These are phyloP conservation scores for Apamea sordens DNA, from an alignment of 2,888 invertebrate species.

Conservation along the genomic window DNA sequence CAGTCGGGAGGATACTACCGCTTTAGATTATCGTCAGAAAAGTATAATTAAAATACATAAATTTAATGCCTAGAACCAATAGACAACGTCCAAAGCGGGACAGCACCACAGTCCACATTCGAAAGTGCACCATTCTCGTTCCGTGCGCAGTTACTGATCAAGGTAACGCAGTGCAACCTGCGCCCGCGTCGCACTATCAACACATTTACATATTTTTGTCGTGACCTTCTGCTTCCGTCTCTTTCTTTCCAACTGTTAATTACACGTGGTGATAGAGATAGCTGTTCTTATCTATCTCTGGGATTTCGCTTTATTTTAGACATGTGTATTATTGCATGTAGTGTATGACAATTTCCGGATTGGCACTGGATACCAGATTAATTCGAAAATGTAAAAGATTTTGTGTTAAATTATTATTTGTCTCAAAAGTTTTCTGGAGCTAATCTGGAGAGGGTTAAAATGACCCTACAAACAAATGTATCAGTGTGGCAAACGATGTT, in stretches of 20 bases:
- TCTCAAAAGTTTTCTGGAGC: background rate
- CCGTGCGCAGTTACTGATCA: conserved; percentile 56
- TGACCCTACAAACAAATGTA: background rate
- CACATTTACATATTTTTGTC: conserved; percentile 49
- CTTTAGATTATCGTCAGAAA: background rate
- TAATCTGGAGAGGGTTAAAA: background rate
- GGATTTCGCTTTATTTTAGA: conserved; percentile 19
- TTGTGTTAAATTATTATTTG: background rate
- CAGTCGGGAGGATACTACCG: background rate
- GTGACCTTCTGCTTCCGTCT: conserved; percentile 45
- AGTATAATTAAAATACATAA: background rate
- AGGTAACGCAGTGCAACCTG: conserved; percentile 72
- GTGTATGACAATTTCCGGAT: conserved; percentile 25
- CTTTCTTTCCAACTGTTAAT: conserved; percentile 17
- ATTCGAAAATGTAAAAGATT: background rate
- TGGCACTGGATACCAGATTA: background rate
- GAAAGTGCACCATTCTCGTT: conserved; percentile 65
- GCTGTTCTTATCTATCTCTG: conserved; percentile 2
- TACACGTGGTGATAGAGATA: conserved; percentile 20
- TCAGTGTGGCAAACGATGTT: background rate
- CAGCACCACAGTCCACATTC: conserved; percentile 39
- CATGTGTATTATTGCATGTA: conserved; percentile 13
- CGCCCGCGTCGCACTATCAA: conserved; percentile 47
- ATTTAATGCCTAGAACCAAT: conserved; percentile 23
- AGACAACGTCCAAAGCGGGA: conserved; percentile 2